Percentiles rank a stretch among this genome's conserved stretches.
Evolutionary conservation across 2,888 invertebrate species (phyloP).

Genomic region (Calameuta pallipes): DNA sequence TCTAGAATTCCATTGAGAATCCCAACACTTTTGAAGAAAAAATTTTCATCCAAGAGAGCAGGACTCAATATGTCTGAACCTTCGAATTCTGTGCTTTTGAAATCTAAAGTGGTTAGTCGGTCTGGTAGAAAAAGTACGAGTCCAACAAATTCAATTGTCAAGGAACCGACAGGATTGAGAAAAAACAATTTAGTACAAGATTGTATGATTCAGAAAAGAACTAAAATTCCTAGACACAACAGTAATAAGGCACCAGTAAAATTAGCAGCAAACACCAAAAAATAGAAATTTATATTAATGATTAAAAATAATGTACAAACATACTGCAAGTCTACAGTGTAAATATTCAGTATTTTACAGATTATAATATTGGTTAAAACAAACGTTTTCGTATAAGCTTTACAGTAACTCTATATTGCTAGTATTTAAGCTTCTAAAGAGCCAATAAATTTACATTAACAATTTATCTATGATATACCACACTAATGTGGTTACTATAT

Average conservation of each 20-base stretch:
- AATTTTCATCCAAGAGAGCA: not conserved
- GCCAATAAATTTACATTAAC: not conserved
- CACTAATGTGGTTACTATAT: not conserved
- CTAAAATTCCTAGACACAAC: not conserved
- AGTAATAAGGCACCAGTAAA: not conserved
- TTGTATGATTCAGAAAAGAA: not conserved
- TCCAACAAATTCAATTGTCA: not conserved
- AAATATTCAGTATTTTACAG: not conserved
- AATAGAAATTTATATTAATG: not conserved
- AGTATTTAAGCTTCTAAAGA: not conserved
- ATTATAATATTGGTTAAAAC: not conserved
- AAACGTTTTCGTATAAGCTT: not conserved
- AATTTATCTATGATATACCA: not conserved
- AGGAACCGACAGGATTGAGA: not conserved
- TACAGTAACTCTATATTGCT: not conserved
- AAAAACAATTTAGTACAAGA: not conserved
- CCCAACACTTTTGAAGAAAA: not conserved
- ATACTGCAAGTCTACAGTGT: not conserved
- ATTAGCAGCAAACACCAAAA: not conserved
- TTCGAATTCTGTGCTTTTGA: not conserved
- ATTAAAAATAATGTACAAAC: not conserved
- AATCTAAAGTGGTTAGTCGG: not conserved
- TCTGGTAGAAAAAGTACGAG: not conserved
- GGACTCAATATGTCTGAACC: not conserved
- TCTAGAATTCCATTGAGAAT: not conserved